Conservation (phyloP, 2,888 invertebrate genomes). For the Microplitis deprimator region DNA sequence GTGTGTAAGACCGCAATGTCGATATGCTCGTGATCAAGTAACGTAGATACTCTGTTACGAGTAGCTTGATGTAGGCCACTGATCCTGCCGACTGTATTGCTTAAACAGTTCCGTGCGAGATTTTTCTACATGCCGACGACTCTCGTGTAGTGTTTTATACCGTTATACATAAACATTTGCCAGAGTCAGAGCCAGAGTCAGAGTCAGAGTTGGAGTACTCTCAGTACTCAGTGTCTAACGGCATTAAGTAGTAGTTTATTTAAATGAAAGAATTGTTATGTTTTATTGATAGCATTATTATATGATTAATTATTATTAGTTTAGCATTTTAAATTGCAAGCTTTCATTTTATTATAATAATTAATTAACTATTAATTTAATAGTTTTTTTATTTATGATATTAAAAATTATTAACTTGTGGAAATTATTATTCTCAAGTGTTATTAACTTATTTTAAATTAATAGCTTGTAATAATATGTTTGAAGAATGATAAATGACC, state of each 20-base stretch:
- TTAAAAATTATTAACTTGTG: neutral
- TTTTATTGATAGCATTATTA: neutral
- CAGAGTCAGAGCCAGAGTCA: neutral
- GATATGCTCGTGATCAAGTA: constrained; percentile 37
- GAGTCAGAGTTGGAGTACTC: neutral
- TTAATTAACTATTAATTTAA: neutral
- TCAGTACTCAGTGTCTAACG: constrained; percentile 30
- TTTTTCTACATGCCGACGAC: constrained; percentile 36
- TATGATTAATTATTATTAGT: constrained; percentile 41
- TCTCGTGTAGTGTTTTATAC: constrained; percentile 15
- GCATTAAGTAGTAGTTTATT: constrained; percentile 24
- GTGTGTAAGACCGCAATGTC: constrained; percentile 23
- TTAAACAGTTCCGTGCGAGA: constrained; percentile 31
- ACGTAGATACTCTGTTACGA: neutral
- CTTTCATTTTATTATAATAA: neutral
- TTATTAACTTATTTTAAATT: neutral
- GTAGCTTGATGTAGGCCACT: constrained; percentile 41
- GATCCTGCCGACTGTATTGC: constrained; percentile 31
- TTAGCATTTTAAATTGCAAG: neutral
- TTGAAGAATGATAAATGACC: neutral
- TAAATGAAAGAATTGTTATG: constrained; percentile 35
- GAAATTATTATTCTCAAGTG: neutral
- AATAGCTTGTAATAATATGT: neutral
- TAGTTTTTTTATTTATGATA: neutral
- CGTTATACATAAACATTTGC: constrained; percentile 37